Percentiles rank a stretch among this genome's conserved stretches.
These are phyloP conservation scores for Lordiphosa clarofinis DNA, from an alignment of 1,140 invertebrate genomes.

Conservation along the genomic window DNA sequence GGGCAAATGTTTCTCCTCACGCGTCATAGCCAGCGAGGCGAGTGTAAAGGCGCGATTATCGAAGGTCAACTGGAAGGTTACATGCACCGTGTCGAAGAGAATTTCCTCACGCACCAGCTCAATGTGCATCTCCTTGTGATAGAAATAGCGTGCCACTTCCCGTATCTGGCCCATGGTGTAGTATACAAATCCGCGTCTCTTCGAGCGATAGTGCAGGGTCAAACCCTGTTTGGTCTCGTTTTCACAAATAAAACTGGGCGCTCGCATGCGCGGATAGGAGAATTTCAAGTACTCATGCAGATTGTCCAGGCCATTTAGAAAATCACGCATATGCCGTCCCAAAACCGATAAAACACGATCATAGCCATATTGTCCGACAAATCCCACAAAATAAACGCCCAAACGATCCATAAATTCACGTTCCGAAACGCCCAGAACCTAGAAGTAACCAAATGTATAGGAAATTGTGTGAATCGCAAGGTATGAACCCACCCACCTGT, in stretches of 20 bases:
- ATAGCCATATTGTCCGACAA: conserved; percentile 97
- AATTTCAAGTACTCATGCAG: conserved; percentile 98
- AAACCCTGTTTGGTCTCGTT: conserved; percentile 95
- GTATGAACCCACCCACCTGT: conserved; percentile 82
- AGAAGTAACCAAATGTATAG: conserved; percentile 14
- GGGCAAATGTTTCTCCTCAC: conserved; percentile 91
- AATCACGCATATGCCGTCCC: conserved; percentile 95
- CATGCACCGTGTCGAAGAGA: conserved; percentile 93
- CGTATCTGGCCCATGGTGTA: conserved; percentile 98
- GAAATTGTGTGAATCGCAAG: background rate
- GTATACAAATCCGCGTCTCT: conserved; percentile 94
- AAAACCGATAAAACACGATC: conserved; percentile 93
- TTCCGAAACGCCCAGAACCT: conserved; percentile 92
- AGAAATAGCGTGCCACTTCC: conserved; percentile 94
- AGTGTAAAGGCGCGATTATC: conserved; percentile 94
- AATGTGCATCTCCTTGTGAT: conserved; percentile 95
- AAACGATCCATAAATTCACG: conserved; percentile 93
- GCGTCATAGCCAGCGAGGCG: conserved; percentile 89
- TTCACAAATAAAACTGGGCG: conserved; percentile 97
- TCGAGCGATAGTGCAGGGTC: conserved; percentile 95
- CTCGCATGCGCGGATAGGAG: conserved; percentile 94
- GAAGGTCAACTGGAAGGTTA: conserved; percentile 95
- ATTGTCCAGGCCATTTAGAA: conserved; percentile 97
- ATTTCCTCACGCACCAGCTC: conserved; percentile 92
- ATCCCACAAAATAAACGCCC: conserved; percentile 94